A percentile compares a stretch with the other conserved stretches of the same genome.
Conservation (phyloP, 1,140 invertebrate genomes). For the Nomia melanderi region DNA sequence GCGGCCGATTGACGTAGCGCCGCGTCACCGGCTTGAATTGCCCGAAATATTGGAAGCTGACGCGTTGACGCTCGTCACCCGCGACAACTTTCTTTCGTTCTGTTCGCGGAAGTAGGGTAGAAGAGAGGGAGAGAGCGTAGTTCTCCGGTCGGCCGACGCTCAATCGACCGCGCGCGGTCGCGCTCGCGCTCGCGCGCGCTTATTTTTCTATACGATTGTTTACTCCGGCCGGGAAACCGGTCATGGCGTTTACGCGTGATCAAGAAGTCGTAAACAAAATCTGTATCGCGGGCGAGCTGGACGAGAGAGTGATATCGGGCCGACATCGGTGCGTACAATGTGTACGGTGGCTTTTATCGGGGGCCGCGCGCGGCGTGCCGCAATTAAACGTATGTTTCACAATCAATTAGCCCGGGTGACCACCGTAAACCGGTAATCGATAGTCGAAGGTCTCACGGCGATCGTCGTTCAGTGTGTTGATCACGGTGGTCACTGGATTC, state of each 20-base stretch:
- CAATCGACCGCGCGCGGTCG: neutral
- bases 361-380: slow-evolving; percentile 16
- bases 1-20: neutral
- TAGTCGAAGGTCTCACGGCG: too few relatives aligned
- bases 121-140: too few relatives aligned
- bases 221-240: slow-evolving; percentile 42
- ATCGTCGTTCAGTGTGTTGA: too few relatives aligned
- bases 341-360: slow-evolving; percentile 19
- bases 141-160: too few relatives aligned
- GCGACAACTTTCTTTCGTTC: neutral
- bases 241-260: slow-evolving; percentile 69
- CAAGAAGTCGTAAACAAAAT: slow-evolving; percentile 66
- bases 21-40: neutral
- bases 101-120: neutral
- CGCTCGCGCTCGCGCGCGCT: slow-evolving; percentile 18
- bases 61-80: slow-evolving; percentile 20
- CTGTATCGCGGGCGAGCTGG: slow-evolving; percentile 54
- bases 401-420: slow-evolving; percentile 21
- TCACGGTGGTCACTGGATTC: too few relatives aligned
- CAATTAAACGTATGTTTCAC: slow-evolving; percentile 47
- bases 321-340: slow-evolving; percentile 9
- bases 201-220: slow-evolving; percentile 68
- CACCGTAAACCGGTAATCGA: neutral
- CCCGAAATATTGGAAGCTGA: neutral
- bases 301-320: slow-evolving; percentile 35